Percentiles rank a stretch among this genome's conserved stretches.
Conservation (phyloP, 2,888 invertebrate species). For the Abscondita cerata region DNA sequence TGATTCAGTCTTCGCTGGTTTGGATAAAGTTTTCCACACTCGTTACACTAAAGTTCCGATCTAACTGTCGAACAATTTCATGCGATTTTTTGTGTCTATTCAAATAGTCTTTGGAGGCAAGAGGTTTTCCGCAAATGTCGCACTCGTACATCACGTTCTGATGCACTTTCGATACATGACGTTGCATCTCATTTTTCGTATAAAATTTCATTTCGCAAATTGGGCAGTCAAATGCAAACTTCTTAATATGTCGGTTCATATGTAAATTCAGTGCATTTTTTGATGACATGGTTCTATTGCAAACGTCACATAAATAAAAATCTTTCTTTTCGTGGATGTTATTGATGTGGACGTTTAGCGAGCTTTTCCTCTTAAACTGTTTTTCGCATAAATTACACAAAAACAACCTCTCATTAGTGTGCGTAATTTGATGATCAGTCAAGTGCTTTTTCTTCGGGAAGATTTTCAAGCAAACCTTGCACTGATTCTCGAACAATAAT, state of each 20-base stretch:
- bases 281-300: slow-evolving; percentile 17
- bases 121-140: slow-evolving; percentile 38
- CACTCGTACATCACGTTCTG: neutral
- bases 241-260: slow-evolving; percentile 51
- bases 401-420: neutral
- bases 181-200: too few species aligned
- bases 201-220: slow-evolving; percentile 51
- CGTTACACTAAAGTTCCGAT: too few species aligned
- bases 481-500: neutral
- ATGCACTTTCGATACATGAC: too few species aligned
- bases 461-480: neutral
- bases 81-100: slow-evolving; percentile 60
- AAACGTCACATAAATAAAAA: slow-evolving; percentile 18
- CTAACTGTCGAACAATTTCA: too few species aligned
- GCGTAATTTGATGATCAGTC: neutral
- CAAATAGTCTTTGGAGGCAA: neutral
- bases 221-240: slow-evolving; percentile 60
- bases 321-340: slow-evolving; percentile 16
- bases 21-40: too few species aligned
- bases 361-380: neutral
- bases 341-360: slow-evolving; percentile 50
- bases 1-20: too few species aligned
- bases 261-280: slow-evolving; percentile 39
- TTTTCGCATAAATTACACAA: neutral
- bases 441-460: neutral